These are phyloP conservation scores for Phrynocephalus versicolor DNA, from an alignment of 2,113 vertebrate genomes.

Conservation along the genomic window DNA sequence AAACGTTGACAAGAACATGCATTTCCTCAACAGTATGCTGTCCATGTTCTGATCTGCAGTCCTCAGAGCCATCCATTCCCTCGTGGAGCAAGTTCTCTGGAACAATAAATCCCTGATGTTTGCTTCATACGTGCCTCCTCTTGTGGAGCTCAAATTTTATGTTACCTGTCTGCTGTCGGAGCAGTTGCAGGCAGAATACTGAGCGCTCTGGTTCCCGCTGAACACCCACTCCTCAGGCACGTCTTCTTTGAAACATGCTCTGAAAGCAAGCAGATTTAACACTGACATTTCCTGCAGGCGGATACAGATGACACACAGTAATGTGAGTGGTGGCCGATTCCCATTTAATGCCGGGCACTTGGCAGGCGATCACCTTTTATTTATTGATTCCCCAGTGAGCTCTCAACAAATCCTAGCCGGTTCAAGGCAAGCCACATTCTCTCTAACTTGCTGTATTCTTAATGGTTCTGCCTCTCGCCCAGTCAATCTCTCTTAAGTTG, in stretches of 20 bases:
- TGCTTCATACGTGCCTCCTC: neutral
- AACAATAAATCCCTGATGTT: neutral
- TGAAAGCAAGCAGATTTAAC: constrained; percentile 68
- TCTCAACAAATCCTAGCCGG: neutral
- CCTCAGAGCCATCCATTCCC: constrained; percentile 17
- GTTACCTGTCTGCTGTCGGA: constrained; percentile 75
- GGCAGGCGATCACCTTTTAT: constrained; percentile 26
- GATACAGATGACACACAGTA: constrained; percentile 15
- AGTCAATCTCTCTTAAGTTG: neutral
- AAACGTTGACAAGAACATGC: constrained; percentile 22
- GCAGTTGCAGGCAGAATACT: constrained; percentile 84
- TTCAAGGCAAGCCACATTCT: accelerated
- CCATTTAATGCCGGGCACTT: constrained; percentile 23
- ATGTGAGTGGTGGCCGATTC: constrained; percentile 14
- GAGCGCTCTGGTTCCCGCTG: constrained; percentile 71
- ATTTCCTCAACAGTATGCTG: constrained; percentile 39
- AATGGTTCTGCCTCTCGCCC: constrained; percentile 6
- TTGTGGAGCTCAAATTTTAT: constrained; percentile 31
- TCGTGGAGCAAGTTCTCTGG: constrained; percentile 21
- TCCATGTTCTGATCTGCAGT: neutral
- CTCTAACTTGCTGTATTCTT: neutral
- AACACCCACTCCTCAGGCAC: constrained; percentile 75
- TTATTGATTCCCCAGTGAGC: constrained; percentile 35
- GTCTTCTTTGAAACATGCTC: constrained; percentile 75
- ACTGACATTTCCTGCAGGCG: constrained; percentile 45